Evolutionary conservation across 2,797 vertebrate species (phyloP).

Genomic region (Parauchenoglanis punctatus): DNA sequence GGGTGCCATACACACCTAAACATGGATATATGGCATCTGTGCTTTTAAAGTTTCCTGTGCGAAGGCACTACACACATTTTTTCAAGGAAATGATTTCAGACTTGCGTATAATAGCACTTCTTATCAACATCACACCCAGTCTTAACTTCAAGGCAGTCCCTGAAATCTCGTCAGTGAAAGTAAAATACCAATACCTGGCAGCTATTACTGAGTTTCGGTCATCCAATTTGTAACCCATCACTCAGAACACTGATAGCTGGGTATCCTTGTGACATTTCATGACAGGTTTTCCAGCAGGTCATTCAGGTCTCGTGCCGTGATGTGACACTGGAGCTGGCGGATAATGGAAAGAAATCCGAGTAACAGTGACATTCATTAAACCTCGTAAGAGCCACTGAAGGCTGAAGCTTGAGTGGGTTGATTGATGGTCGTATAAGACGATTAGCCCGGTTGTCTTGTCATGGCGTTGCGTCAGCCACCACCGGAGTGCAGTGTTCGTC

Average conservation of each 20-base stretch:
- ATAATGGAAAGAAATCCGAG: slow-evolving; percentile 18
- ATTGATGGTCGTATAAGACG: slow-evolving; percentile 23
- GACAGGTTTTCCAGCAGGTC: slow-evolving; percentile 17
- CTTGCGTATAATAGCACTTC: background rate
- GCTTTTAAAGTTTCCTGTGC: background rate
- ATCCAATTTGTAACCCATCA: slow-evolving; percentile 50
- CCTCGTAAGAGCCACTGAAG: background rate
- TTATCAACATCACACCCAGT: background rate
- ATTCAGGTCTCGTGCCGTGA: background rate
- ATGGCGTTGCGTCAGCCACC: background rate
- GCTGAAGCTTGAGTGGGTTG: slow-evolving; percentile 7
- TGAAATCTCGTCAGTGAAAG: slow-evolving; percentile 5
- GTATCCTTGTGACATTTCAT: slow-evolving; percentile 23
- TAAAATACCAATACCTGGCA: slow-evolving; percentile 33
- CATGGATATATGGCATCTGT: background rate
- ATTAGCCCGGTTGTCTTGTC: slow-evolving; percentile 19
- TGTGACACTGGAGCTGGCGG: background rate
- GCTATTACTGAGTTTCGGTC: slow-evolving; percentile 14
- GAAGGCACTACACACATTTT: background rate
- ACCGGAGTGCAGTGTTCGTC: background rate
- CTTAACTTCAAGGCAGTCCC: background rate
- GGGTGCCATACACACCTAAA: background rate
- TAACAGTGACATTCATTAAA: slow-evolving; percentile 25
- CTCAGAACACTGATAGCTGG: slow-evolving; percentile 23
- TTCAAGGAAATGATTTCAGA: background rate